A percentile compares a stretch with the other conserved stretches of the same genome.
Evolutionary conservation across 1,140 invertebrate species (phyloP).

Genomic region (Drosophila orosa): DNA sequence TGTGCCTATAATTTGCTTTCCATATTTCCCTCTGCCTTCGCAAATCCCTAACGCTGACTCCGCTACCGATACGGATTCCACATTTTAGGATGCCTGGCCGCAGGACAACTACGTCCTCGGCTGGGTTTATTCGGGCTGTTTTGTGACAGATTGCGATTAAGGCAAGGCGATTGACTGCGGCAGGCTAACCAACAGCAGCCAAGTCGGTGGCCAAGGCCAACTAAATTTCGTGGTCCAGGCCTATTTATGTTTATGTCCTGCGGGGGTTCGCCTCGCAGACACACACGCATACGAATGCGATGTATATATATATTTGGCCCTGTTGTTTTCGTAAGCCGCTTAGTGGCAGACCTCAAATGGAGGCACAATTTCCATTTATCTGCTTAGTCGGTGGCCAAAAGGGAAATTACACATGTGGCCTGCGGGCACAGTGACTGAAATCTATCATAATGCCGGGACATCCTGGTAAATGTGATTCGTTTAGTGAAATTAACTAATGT

Average conservation of each 20-base stretch:
- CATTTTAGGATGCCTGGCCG: conserved; percentile 6
- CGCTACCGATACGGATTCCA: neutral
- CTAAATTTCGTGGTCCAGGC: conserved; percentile 38
- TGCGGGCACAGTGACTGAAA: conserved; percentile 2
- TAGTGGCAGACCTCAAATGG: conserved; percentile 28
- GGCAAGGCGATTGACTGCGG: conserved; percentile 30
- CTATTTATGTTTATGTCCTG: conserved; percentile 44
- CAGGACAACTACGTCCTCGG: conserved; percentile 24
- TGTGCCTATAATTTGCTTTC: conserved; percentile 20
- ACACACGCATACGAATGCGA: neutral
- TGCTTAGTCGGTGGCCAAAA: conserved; percentile 21
- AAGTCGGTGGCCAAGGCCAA: conserved; percentile 35
- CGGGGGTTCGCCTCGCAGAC: neutral
- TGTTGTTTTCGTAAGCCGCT: conserved; percentile 49
- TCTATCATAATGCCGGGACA: neutral
- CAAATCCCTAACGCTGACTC: neutral
- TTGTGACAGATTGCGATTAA: conserved; percentile 44
- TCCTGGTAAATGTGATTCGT: neutral
- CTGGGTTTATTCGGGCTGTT: conserved; percentile 2
- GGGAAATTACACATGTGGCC: conserved; percentile 7
- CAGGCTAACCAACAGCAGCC: conserved; percentile 3
- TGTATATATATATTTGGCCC: neutral
- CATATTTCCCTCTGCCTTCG: conserved; percentile 1
- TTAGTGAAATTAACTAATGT: neutral
- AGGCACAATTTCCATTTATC: conserved; percentile 24